Evolutionary conservation across 1,140 invertebrate species (phyloP).

Genomic region (Mizuhopecten yessoensis): DNA sequence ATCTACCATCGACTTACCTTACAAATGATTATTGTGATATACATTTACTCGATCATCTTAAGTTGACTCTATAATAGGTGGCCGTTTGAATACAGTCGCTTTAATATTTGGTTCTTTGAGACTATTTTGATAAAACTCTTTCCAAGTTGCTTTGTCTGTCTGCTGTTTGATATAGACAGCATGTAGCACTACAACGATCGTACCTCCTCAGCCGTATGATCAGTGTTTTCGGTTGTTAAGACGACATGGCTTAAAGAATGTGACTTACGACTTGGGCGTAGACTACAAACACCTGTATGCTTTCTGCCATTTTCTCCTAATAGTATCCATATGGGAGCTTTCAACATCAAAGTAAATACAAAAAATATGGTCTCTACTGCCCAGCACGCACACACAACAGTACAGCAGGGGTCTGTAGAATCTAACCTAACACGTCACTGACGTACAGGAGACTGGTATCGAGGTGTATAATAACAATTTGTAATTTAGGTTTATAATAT

Average conservation of each 20-base stretch:
- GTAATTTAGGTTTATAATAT: not conserved
- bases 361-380: not conserved
- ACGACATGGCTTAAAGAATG: not conserved
- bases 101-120: too few species aligned
- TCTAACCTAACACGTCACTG: not conserved
- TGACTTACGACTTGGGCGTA: not conserved
- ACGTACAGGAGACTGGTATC: not conserved
- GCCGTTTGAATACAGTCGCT: too few species aligned
- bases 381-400: not conserved
- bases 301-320: too few species aligned
- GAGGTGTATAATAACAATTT: not conserved
- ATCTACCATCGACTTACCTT: too few species aligned
- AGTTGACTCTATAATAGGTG: too few species aligned
- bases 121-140: too few species aligned
- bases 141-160: too few species aligned
- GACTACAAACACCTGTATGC: not conserved
- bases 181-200: too few species aligned
- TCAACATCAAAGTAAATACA: constrained; percentile 24
- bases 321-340: not conserved
- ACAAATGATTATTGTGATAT: too few species aligned
- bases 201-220: too few species aligned
- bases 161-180: too few species aligned
- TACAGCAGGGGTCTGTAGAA: not conserved
- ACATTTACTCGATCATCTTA: too few species aligned
- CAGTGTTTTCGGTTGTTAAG: not conserved